A percentile compares a stretch with the other conserved stretches of the same genome.
phyloP scores from a whole-genome alignment of 2,797 vertebrate species.

The Scyliorhinus canicula region DNA sequence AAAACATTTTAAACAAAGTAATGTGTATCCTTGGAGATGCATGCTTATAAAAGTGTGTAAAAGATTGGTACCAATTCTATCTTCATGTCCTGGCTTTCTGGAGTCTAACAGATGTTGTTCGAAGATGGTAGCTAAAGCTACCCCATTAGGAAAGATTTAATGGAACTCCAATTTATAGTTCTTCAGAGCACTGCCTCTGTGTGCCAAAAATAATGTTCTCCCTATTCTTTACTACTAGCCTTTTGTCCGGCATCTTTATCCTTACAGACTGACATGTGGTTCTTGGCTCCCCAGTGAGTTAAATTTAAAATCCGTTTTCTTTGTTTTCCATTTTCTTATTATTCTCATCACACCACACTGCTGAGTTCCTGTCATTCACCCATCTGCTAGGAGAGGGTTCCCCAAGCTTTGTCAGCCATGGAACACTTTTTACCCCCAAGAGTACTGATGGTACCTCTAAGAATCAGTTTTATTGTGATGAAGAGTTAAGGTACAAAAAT shows the following conservation, averaged over 20 bases:
- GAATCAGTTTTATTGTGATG: too few relatives aligned
- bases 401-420: too few relatives aligned
- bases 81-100: too few relatives aligned
- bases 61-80: too few relatives aligned
- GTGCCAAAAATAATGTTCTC: not conserved
- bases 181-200: not conserved
- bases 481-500: too few relatives aligned
- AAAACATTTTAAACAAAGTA: too few relatives aligned
- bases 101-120: not conserved
- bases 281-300: not conserved
- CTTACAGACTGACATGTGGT: not conserved
- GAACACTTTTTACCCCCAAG: too few relatives aligned
- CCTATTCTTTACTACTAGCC: not conserved
- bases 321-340: not conserved
- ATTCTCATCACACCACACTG: not conserved
- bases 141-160: not conserved
- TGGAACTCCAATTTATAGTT: not conserved
- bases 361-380: not conserved
- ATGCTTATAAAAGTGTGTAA: too few relatives aligned
- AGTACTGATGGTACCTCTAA: too few relatives aligned
- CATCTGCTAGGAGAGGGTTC: too few relatives aligned
- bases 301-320: not conserved
- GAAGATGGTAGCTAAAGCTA: not conserved
- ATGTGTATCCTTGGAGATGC: too few relatives aligned
- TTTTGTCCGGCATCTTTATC: not conserved